phyloP scores from a whole-genome alignment of 2,888 invertebrate species.

The Apamea sordens region DNA sequence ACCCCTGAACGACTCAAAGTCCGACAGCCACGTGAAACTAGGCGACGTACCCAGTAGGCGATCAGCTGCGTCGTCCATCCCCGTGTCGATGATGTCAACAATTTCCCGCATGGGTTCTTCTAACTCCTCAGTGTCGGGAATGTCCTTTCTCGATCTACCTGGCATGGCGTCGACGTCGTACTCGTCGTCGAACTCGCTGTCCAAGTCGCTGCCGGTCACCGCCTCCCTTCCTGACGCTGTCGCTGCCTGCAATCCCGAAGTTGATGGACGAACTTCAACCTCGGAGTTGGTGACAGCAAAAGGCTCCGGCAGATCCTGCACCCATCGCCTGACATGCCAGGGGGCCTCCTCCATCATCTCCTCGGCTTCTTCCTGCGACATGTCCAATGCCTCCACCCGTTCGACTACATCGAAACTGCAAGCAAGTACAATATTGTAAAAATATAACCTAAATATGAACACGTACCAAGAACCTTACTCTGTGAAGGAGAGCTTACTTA shows the following conservation, averaged over 20 bases:
- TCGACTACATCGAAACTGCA: neutral
- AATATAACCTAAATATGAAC: neutral
- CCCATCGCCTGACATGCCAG: neutral
- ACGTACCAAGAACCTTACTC: neutral
- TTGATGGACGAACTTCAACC: neutral
- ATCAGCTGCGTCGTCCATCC: too few species aligned
- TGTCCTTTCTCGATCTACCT: neutral
- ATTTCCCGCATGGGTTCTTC: conserved; percentile 33
- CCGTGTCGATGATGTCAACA: conserved; percentile 16
- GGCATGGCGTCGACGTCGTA: neutral
- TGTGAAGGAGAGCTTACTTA: conserved; percentile 1
- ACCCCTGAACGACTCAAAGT: too few species aligned
- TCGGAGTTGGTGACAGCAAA: neutral
- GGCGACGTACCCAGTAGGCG: too few species aligned
- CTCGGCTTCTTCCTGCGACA: neutral
- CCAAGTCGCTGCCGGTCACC: neutral
- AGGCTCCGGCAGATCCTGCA: neutral
- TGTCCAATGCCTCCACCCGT: neutral
- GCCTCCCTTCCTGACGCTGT: too few species aligned
- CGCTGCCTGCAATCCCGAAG: neutral
- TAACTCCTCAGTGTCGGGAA: conserved; percentile 60
- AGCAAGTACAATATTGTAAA: conserved; percentile 1
- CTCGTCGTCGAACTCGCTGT: conserved; percentile 12
- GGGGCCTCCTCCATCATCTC: neutral
- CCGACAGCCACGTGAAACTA: too few species aligned